Conservation (phyloP, 2,888 invertebrate species). For the Vesta saturnalis region DNA sequence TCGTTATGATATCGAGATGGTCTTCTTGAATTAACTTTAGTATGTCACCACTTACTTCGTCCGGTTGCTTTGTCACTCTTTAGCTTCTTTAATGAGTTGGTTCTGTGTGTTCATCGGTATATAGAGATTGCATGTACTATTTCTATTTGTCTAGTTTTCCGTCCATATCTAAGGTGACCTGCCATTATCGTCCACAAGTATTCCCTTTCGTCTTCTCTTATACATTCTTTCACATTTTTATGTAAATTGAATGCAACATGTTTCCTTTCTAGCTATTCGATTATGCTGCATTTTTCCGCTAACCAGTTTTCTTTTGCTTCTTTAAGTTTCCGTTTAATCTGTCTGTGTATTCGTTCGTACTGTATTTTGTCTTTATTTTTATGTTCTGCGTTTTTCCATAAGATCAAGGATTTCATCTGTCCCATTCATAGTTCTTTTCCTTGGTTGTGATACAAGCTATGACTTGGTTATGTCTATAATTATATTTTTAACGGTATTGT, state of each 20-base stretch:
- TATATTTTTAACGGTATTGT: conserved; percentile 15
- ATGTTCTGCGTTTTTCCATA: conserved; percentile 10
- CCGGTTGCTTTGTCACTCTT: conserved; percentile 30
- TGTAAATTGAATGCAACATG: too few species aligned
- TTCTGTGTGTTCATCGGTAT: conserved; percentile 7
- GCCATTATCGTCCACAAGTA: conserved; percentile 11
- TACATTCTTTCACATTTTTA: conserved; percentile 16
- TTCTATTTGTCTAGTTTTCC: conserved; percentile 14
- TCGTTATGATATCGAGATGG: conserved; percentile 1
- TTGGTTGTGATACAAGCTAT: not conserved
- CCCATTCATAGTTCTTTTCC: conserved; percentile 6
- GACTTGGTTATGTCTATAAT: not conserved
- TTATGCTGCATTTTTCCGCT: conserved; percentile 16
- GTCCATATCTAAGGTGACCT: not conserved
- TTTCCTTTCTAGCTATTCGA: conserved; percentile 17
- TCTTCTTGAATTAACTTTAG: conserved; percentile 22
- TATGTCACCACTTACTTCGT: conserved; percentile 19
- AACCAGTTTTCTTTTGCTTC: conserved; percentile 21
- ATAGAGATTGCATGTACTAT: conserved; percentile 10
- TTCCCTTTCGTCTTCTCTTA: not conserved
- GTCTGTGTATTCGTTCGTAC: conserved; percentile 5
- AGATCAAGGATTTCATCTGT: conserved; percentile 1
- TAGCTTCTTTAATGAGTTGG: conserved; percentile 11
- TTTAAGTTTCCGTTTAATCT: conserved; percentile 1
- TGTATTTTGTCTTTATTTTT: conserved; percentile 2